Evolutionary conservation across 2,888 invertebrate species (phyloP).

Genomic region (Dyspetes luteomarginatus): DNA sequence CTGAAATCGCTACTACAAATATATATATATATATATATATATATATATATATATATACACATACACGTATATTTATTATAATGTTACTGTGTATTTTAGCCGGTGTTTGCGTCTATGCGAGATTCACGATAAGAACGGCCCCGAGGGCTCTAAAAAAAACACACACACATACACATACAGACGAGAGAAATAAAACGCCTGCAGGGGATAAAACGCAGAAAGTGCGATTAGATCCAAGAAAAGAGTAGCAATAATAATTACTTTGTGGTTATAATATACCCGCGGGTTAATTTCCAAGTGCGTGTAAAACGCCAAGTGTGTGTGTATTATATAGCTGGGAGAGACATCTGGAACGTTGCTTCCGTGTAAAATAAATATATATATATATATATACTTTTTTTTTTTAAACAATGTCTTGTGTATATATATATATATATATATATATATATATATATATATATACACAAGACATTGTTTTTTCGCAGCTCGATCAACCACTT

Average conservation of each 20-base stretch:
- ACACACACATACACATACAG: slow-evolving; percentile 16
- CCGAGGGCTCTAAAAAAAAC: slow-evolving; percentile 26
- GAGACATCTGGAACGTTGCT: slow-evolving; percentile 58
- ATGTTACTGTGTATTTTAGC: slow-evolving; percentile 18
- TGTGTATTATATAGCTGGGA: slow-evolving; percentile 33
- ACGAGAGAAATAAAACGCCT: background rate
- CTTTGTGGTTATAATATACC: slow-evolving; percentile 24
- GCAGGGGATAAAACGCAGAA: slow-evolving; percentile 15
- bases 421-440: background rate
- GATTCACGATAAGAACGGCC: slow-evolving; percentile 67
- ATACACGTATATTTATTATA: background rate
- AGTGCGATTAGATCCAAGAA: slow-evolving; percentile 60
- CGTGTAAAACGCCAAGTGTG: slow-evolving; percentile 51
- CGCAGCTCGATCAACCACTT: slow-evolving; percentile 36
- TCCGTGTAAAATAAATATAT: slow-evolving; percentile 52
- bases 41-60: background rate
- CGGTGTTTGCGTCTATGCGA: slow-evolving; percentile 62
- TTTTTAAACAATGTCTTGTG: too few species aligned
- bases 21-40: background rate
- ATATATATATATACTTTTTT: background rate
- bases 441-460: background rate
- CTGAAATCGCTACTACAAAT: background rate
- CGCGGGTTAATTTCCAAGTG: slow-evolving; percentile 52
- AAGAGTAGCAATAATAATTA: slow-evolving; percentile 59
- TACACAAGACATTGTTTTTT: background rate